Evolutionary conservation across 1,140 invertebrate species (phyloP).

Genomic region (Leptopilina boulardi): DNA sequence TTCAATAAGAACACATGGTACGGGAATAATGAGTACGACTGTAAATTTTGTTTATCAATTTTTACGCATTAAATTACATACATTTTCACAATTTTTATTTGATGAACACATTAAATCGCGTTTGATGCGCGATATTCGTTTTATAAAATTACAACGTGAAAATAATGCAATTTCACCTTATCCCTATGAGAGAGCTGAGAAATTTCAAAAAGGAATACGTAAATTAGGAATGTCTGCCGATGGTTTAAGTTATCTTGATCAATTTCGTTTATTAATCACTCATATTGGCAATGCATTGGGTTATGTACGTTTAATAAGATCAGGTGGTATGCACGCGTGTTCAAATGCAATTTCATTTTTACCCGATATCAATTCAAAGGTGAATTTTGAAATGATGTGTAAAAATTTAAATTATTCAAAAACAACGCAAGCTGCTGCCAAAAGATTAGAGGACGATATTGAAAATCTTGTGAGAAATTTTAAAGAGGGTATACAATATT

Average conservation of each 20-base stretch:
- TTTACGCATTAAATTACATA: conserved; percentile 93
- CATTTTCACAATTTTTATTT: conserved; percentile 98
- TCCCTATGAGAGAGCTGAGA: conserved; percentile 93
- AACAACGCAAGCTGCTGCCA: conserved; percentile 81
- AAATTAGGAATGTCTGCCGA: conserved; percentile 91
- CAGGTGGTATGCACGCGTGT: conserved; percentile 94
- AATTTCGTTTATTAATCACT: conserved; percentile 93
- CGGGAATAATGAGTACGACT: conserved; percentile 98
- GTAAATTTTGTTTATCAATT: conserved; percentile 99
- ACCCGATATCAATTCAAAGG: conserved; percentile 86
- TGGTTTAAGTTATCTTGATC: conserved; percentile 92
- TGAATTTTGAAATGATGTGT: conserved; percentile 79
- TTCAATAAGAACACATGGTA: conserved; percentile 98
- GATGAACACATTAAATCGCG: conserved; percentile 99
- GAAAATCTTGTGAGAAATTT: conserved; percentile 89
- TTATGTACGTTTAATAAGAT: conserved; percentile 95
- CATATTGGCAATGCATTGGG: conserved; percentile 98
- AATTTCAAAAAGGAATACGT: conserved; percentile 94
- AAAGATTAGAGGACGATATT: conserved; percentile 87
- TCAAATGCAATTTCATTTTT: conserved; percentile 94
- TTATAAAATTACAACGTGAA: conserved; percentile 73
- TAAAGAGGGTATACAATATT: conserved; percentile 95
- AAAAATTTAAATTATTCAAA: conserved; percentile 78
- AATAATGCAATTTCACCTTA: conserved; percentile 75
- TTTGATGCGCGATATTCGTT: conserved; percentile 92